Base-by-base conservation (phyloP, 2,888 invertebrate species). In the Halictus quadricinctus region DNA sequence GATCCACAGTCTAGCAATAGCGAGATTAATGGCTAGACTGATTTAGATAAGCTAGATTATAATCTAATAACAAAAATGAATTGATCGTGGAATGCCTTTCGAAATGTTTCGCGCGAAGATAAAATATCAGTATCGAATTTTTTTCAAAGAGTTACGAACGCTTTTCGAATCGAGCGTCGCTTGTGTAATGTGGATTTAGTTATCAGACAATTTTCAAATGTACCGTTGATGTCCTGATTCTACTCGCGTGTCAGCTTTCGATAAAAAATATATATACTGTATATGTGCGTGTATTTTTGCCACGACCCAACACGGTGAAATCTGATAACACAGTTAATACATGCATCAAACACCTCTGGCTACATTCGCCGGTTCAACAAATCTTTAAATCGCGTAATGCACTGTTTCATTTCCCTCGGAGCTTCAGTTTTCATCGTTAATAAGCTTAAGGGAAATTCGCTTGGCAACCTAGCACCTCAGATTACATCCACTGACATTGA, bases 301-400 rank as follows among this genome's bases (percentile, higher is more conserved):
- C 25, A 29, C 75, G 46, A 25, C 18, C 46, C 7, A 46, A 25
- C 29, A 46, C 36, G 64, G 46, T 46, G 36, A 64, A 64, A 76
- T 29, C 50, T 50, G 76, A 64, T 48, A 60, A 46, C 43, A 12
- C 64, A 36, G 46, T 46, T 64, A 76, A 76, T 64, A 25, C 76
- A 10, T 25, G 21, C 64, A 46, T 64, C 76, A 54, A 76, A 76
- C 48, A 8, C 12, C 29, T 25, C 64, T 46, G 18, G 46, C 43
- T 6, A 21, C 36, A 21, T 21, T 46, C 46, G 48, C 6, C 46
- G 25, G 10, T 54, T 29, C 15, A 21, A 76, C 76, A 48, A 76
- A 76, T 64, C 76, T 64, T 64, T 64, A 76, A 64, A 64, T 76
- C 76, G 29, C 48, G 25, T 64, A 76, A 64, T n/a, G 60, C 46